Conservation (phyloP, 2,113 vertebrate species). For the Xiphophorus maculatus region DNA sequence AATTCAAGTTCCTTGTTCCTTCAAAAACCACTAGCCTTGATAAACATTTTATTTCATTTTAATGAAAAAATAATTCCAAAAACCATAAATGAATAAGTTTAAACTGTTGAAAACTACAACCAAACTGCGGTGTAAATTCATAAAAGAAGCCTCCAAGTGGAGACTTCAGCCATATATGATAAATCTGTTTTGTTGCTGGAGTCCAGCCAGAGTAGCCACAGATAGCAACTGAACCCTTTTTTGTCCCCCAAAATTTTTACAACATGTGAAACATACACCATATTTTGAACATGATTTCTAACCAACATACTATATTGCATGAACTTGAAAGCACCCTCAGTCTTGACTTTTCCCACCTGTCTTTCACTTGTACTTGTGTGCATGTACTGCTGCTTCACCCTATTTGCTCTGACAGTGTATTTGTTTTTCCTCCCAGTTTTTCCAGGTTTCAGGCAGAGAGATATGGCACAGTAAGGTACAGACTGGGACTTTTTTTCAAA, state of each 20-base stretch:
- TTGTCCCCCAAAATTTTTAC: not conserved
- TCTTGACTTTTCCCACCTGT: not conserved
- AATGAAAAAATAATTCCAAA: no score
- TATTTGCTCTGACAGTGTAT: not conserved
- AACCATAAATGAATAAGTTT: no score
- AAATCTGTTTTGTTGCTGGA: not conserved
- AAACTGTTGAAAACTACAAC: no score
- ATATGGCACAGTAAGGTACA: not conserved
- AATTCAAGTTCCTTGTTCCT: not conserved
- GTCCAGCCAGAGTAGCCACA: not conserved
- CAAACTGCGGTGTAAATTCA: not conserved
- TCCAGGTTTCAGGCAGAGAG: not conserved
- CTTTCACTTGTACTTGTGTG: not conserved
- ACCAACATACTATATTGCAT: not conserved
- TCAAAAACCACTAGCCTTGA: not conserved
- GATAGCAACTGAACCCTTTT: no score
- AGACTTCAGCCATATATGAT: not conserved
- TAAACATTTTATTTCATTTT: not conserved
- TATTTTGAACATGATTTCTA: not conserved
- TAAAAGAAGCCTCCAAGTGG: not conserved
- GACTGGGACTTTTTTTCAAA: not conserved
- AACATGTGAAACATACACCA: not conserved
- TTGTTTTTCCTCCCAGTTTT: not conserved
- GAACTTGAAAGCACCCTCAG: not conserved
- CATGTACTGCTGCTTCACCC: not conserved